Evolutionary conservation across 1,140 invertebrate genomes (phyloP), one percentile per base, ranked within the genome.

Genomic region (Drosophila tsacasi): DNA sequence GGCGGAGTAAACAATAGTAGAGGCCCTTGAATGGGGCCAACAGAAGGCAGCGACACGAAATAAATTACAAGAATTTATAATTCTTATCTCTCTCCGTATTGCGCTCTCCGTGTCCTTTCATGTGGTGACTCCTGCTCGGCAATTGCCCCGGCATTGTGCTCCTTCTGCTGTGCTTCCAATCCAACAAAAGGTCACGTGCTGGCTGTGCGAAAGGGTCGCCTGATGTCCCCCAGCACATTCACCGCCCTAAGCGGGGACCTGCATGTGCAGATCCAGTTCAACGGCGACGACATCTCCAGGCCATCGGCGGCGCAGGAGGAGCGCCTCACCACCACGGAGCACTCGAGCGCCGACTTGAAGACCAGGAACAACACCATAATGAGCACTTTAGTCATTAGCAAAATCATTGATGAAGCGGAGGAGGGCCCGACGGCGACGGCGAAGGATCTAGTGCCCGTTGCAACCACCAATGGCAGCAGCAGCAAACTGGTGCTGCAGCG

Each of bases 161-260:
- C 64, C 62, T 66, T 44, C 40, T 19, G 10, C 49, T 32, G 37
- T 52, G 50, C 44, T 60, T 84, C 57, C 37, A 76, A 71, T 87
- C 76, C 54, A 47, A 89, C 81, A 87, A 92, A 92, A 93, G 92
- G 91, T 93, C 86, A 93, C 90, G 92, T 93, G 81, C 81, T 87
- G 67, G 92, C 91, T 39, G 91, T 93, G 58, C 90, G 91, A 79
- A 91, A 91, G 77, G 92, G 92, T 81, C 92, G 92, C 62, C 79
- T 93, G 44, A 92, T 93, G 90, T 90, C 94, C 82, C 93, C 94
- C 37, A 93, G 94, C 52, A 94, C 94, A 47, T 95, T 95, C 76
- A 94, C 94, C 19, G 95, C 95, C 44, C 93, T 95, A 75, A 95
- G 94, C 74, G 95, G 95, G 67, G 95, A 95, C 91, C 92, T 95